Evolutionary conservation across 2,113 vertebrate species (phyloP).

Genomic region (Ceyx cyanopectus): DNA sequence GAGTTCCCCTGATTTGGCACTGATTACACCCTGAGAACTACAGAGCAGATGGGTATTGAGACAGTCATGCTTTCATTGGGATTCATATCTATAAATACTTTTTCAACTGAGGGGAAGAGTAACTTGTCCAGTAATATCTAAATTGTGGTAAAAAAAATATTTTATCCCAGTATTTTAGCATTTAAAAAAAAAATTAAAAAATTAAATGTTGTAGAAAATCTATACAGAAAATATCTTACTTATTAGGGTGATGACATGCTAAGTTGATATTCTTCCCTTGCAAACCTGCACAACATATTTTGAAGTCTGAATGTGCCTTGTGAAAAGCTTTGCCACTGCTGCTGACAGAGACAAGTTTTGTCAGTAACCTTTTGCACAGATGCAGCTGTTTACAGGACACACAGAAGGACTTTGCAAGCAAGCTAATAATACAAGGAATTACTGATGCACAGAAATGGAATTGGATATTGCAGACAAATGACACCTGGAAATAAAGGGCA

Average conservation of each 20-base stretch:
- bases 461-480: not conserved
- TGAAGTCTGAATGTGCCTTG: not conserved
- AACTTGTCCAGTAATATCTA: not conserved
- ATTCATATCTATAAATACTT: not conserved
- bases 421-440: not conserved
- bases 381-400: not conserved
- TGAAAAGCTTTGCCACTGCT: not conserved
- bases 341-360: not conserved
- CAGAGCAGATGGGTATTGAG: not conserved
- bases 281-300: not conserved
- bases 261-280: not conserved
- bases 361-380: not conserved
- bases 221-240: not conserved
- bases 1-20: not conserved
- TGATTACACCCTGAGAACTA: not conserved
- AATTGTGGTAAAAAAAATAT: not conserved
- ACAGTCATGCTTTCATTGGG: not conserved
- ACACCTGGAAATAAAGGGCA: not conserved
- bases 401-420: not conserved
- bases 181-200: not conserved
- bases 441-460: not conserved
- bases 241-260: not conserved
- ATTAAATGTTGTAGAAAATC: not conserved
- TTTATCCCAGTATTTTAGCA: not conserved
- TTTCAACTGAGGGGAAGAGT: not conserved